Evolutionary conservation across 1,140 invertebrate genomes (phyloP), one percentile per base, ranked within the genome.

Genomic region (Helicoverpa zea): DNA sequence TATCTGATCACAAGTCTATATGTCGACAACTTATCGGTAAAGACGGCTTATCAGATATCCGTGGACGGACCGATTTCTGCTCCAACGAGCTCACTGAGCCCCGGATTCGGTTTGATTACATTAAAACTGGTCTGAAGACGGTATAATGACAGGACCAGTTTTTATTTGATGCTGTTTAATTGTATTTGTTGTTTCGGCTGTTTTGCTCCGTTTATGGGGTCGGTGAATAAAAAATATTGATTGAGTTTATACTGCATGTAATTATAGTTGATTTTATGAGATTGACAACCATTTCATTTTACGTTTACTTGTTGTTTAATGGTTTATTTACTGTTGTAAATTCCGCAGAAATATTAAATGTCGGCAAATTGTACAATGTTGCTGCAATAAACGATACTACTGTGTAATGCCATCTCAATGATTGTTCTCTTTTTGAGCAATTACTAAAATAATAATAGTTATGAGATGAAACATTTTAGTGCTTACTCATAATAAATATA

Each of bases 1-100:
- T 91, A 90, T 89, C 88, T 86, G 90, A 90, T 90, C 83, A 51
- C 61, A 35, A 85, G 80, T 80, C 83, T 84, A 84, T 87, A 86
- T 82, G 87, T 88, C 81, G 83, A 87, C 85, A 85, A 89, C 81
- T 84, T 89, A 86, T 86, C 83, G 73, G 64, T 49, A 52, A 35
- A 58, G 79, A 85, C 83, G 54, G 54, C 47, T 87, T 87, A 90
- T 91, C 84, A 86, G 35, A 83, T 82, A 86, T 87, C 83, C 83
- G 47, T 30, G 74, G 14, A 52, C 61, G 51, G 80, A 83, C 79
- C 77, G 81, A 85, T 87, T 87, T 87, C 85, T 80, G 82, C 83
- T 81, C 81, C 82, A 88, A 64, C 86, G 85, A 84, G 73, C 83
- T 80, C 78, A 10, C 18, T 58, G 56, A 10, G 56, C 56, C 16